A percentile compares a stretch with the other conserved stretches of the same genome.
Evolutionary conservation across 2,797 vertebrate genomes (phyloP).

Genomic region (Percopsis omiscomaycus): DNA sequence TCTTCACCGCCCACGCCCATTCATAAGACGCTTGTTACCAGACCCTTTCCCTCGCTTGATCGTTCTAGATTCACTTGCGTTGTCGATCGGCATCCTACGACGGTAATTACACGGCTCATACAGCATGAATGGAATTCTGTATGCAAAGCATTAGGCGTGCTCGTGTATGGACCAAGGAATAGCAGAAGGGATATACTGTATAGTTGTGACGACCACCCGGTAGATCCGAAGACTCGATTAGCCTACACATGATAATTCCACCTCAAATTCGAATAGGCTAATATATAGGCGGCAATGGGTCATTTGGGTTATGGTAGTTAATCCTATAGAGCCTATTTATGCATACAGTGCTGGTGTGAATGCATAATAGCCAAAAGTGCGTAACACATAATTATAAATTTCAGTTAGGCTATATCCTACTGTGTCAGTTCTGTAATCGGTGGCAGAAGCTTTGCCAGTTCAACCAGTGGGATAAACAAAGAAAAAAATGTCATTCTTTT

Average conservation of each 20-base stretch:
- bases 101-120: slow-evolving; percentile 55
- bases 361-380: slow-evolving; percentile 20
- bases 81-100: slow-evolving; percentile 38
- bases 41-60: slow-evolving; percentile 40
- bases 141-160: slow-evolving; percentile 37
- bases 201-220: background rate
- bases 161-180: slow-evolving; percentile 23
- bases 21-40: slow-evolving; percentile 60
- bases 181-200: background rate
- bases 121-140: slow-evolving; percentile 43
- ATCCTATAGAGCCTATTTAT: slow-evolving; percentile 5
- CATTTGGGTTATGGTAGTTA: background rate
- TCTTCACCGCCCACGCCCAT: slow-evolving; percentile 68
- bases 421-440: slow-evolving; percentile 40
- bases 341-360: slow-evolving; percentile 15
- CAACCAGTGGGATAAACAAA: slow-evolving; percentile 65
- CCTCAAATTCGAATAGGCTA: background rate
- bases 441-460: slow-evolving; percentile 34
- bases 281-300: background rate
- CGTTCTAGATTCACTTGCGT: slow-evolving; percentile 44
- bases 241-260: background rate
- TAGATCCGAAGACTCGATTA: background rate
- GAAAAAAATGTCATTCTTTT: slow-evolving; percentile 61
- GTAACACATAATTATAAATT: slow-evolving; percentile 38
- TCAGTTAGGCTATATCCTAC: slow-evolving; percentile 3